These are phyloP conservation scores for Phyllostomus discolor DNA, from an alignment of 2,113 vertebrate genomes.

Conservation along the genomic window DNA sequence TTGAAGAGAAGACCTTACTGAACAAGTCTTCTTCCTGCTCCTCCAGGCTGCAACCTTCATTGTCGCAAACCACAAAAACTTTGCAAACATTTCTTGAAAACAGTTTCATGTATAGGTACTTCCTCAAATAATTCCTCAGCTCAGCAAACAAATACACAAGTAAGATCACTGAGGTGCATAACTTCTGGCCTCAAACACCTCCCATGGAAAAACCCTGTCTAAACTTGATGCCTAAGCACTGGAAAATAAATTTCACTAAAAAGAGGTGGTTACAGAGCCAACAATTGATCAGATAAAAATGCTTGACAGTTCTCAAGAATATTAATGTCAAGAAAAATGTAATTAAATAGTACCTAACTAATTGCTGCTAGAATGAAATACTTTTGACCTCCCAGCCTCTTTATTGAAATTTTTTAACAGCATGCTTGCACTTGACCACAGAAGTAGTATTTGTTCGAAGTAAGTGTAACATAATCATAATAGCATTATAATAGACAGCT, in stretches of 20 bases:
- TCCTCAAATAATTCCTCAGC: neutral
- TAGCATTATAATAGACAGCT: neutral
- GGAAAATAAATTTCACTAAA: neutral
- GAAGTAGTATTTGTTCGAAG: neutral
- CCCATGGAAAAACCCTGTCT: neutral
- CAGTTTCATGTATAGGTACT: neutral
- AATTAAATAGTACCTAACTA: neutral
- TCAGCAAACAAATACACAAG: neutral
- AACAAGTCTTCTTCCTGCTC: neutral
- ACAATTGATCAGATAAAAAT: neutral
- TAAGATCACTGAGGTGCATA: neutral
- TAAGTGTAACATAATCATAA: neutral
- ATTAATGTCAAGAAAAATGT: neutral
- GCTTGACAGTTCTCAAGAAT: neutral
- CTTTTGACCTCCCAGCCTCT: neutral
- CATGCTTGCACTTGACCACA: neutral
- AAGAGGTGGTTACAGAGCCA: neutral
- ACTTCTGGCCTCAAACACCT: neutral
- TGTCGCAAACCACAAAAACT: neutral
- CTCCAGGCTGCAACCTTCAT: neutral
- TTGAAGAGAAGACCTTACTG: slow-evolving; percentile 22
- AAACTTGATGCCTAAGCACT: neutral
- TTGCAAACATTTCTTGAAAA: neutral
- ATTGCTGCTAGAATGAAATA: neutral
- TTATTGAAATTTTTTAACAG: neutral